Percentiles rank a stretch among this genome's conserved stretches.
These are phyloP conservation scores for Halcyon chelicuti DNA, from an alignment of 2,797 vertebrate species.

Conservation along the genomic window DNA sequence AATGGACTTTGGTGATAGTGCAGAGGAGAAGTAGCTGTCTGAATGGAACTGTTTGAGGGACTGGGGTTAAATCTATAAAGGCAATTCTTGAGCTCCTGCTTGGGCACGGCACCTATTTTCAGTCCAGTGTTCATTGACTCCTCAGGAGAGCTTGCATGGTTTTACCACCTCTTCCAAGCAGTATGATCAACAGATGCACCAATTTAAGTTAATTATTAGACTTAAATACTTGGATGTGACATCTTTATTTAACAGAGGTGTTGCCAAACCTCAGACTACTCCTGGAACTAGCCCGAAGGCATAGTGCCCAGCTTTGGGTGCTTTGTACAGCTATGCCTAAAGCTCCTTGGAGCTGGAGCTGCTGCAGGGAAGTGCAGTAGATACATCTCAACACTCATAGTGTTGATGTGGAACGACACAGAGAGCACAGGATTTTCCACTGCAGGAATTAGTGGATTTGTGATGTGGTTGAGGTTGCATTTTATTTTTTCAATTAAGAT, in stretches of 20 bases:
- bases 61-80: background rate
- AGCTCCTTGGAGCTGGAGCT: background rate
- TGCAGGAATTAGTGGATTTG: background rate
- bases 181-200: background rate
- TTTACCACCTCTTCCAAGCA: background rate
- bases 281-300: background rate
- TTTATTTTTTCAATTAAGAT: background rate
- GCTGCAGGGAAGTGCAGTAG: background rate
- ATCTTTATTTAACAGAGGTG: background rate
- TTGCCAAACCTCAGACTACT: background rate
- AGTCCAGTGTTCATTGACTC: background rate
- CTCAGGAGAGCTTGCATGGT: background rate
- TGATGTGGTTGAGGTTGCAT: background rate
- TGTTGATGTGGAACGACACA: background rate
- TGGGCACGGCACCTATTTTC: background rate
- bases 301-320: background rate
- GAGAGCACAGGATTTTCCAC: background rate
- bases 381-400: accelerated
- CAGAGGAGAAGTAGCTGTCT: background rate
- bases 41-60: background rate
- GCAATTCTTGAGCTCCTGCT: background rate
- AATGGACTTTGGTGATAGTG: background rate
- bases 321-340: background rate
- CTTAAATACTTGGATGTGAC: background rate
- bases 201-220: background rate